Conservation (phyloP, 2,888 invertebrate genomes). For the Adela reaumurella region DNA sequence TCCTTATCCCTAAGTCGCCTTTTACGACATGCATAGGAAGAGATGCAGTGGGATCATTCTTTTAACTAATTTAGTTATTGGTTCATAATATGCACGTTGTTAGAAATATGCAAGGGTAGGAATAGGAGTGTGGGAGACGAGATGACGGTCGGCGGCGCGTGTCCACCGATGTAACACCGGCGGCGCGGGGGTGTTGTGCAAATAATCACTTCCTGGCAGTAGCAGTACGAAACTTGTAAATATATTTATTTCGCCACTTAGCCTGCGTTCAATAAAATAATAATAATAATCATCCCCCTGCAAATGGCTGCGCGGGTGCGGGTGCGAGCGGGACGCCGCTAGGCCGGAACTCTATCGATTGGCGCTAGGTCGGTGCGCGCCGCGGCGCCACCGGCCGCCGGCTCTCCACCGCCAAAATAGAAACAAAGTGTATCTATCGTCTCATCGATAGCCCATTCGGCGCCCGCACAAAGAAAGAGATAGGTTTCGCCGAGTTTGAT, state of each 20-base stretch:
- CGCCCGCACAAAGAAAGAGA: constrained; percentile 56
- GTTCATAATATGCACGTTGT: too few species aligned
- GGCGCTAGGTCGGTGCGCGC: constrained; percentile 16
- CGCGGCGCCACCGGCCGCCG: constrained; percentile 12
- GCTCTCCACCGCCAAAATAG: constrained; percentile 9
- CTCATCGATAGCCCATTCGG: constrained; percentile 51
- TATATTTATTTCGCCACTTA: constrained; percentile 46
- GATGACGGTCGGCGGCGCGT: too few species aligned
- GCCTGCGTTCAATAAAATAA: constrained; percentile 54
- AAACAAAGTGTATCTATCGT: constrained; percentile 51
- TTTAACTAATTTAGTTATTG: too few species aligned
- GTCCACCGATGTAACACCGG: too few species aligned
- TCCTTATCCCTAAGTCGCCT: too few species aligned
- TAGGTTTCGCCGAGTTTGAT: constrained; percentile 57
- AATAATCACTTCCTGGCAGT: background rate
- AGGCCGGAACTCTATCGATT: constrained; percentile 13
- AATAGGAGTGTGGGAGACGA: too few species aligned
- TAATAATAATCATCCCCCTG: constrained; percentile 54
- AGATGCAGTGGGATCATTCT: too few species aligned
- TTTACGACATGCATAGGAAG: too few species aligned
- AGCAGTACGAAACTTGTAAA: constrained; percentile 24
- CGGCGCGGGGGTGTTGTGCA: too few species aligned
- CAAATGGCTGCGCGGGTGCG: constrained; percentile 46
- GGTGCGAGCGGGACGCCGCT: constrained; percentile 24
- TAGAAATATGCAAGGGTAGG: too few species aligned